These are phyloP conservation scores for Spodoptera exigua DNA, from an alignment of 2,888 invertebrate species.

Conservation along the genomic window DNA sequence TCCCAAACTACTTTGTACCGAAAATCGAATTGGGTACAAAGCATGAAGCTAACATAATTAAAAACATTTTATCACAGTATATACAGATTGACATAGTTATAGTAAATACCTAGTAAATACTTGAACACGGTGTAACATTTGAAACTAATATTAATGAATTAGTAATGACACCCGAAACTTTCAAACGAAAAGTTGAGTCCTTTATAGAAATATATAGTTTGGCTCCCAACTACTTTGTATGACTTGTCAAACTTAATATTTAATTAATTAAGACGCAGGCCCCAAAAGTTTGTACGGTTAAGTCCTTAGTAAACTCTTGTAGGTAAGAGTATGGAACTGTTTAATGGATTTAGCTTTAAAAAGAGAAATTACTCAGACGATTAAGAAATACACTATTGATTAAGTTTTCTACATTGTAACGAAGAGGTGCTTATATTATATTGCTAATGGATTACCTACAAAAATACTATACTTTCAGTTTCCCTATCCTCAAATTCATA, in stretches of 20 bases:
- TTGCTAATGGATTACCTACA: no score
- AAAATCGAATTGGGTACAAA: no score
- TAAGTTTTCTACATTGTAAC: no score
- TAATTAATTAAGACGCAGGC: constrained; percentile 10
- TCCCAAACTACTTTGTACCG: no score
- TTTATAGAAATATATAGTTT: constrained; percentile 12
- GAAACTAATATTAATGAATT: constrained; percentile 12
- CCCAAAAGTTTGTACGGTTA: background rate
- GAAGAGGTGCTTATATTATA: no score
- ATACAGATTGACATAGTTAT: background rate
- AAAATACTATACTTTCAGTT: no score
- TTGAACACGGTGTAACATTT: constrained; percentile 1
- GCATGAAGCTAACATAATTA: no score
- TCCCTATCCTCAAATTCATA: no score
- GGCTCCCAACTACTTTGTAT: constrained; percentile 11
- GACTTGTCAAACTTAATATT: constrained; percentile 11
- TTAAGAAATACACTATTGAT: no score
- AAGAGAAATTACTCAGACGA: no score
- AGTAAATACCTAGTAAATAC: background rate
- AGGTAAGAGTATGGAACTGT: background rate
- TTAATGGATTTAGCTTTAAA: constrained; percentile 5
- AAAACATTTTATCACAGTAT: no score
- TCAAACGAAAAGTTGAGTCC: constrained; percentile 26
- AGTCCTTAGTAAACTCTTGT: background rate
- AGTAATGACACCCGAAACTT: constrained; percentile 21